phyloP scores from a whole-genome alignment of 2,113 vertebrate species.

The Oxyruncus cristatus region DNA sequence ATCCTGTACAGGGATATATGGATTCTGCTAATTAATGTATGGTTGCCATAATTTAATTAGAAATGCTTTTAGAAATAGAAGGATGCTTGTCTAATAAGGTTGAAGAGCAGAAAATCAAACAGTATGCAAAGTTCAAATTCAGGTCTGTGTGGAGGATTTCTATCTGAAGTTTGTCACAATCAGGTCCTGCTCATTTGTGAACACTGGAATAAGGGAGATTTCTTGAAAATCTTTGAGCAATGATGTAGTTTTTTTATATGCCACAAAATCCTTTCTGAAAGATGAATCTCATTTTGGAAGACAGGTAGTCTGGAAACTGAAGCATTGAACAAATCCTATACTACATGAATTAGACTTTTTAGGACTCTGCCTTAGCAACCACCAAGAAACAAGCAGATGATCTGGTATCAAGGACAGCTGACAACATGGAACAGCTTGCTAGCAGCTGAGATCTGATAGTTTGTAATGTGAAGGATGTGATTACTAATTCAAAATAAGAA shows the following conservation, averaged over 20 bases:
- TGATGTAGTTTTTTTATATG: background rate
- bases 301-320: background rate
- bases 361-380: slow-evolving; percentile 24
- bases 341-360: slow-evolving; percentile 16
- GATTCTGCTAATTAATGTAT: background rate
- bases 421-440: background rate
- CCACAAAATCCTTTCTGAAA: background rate
- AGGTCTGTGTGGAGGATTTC: background rate
- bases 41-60: background rate
- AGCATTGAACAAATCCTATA: slow-evolving; percentile 5
- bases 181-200: background rate
- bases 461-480: background rate
- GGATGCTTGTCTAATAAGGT: background rate
- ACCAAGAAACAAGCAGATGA: slow-evolving; percentile 3
- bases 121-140: background rate
- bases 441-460: background rate
- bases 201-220: background rate
- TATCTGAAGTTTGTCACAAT: background rate
- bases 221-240: background rate
- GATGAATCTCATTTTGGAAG: background rate
- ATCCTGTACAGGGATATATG: background rate
- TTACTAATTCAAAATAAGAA: background rate
- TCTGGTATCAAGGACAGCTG: background rate
- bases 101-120: background rate
- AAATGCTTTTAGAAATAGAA: background rate